A percentile compares a stretch with the other conserved stretches of the same genome.
These are phyloP conservation scores for Heterodera carotae DNA, from an alignment of 1,140 invertebrate genomes.

Conservation along the genomic window DNA sequence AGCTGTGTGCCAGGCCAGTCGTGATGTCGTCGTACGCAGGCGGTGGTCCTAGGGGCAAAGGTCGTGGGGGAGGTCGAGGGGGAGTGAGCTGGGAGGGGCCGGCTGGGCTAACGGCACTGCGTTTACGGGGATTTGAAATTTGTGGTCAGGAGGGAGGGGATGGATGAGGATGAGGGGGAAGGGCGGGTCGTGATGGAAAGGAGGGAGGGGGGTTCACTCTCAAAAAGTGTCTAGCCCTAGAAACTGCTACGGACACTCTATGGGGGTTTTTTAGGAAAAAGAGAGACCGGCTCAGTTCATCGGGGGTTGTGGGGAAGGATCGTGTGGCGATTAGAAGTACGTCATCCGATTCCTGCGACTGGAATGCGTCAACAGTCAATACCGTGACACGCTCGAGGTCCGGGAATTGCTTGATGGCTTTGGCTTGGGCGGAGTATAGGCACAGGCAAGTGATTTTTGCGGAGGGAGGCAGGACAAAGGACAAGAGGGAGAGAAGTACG, in stretches of 20 bases:
- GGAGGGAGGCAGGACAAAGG: too few species aligned
- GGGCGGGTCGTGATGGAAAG: too few species aligned
- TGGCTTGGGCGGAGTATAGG: neutral
- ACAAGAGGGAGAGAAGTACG: neutral
- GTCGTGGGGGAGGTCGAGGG: too few species aligned
- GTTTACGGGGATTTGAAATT: too few species aligned
- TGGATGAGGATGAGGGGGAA: too few species aligned
- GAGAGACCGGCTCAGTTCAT: neutral
- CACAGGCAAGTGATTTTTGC: neutral
- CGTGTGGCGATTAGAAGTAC: neutral
- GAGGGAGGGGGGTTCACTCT: too few species aligned
- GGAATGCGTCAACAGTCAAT: constrained; percentile 2
- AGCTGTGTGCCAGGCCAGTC: too few species aligned
- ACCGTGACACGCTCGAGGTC: neutral
- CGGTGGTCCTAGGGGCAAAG: too few species aligned
- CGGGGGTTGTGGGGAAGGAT: neutral
- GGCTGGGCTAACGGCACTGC: too few species aligned
- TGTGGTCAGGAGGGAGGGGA: too few species aligned
- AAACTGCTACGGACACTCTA: neutral
- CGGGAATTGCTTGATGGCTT: neutral
- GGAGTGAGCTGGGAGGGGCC: too few species aligned
- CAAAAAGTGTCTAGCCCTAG: neutral
- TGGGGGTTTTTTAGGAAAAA: constrained; percentile 1
- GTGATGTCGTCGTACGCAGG: too few species aligned
- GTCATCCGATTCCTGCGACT: neutral